Percentiles rank a stretch among this genome's conserved stretches.
These are phyloP conservation scores for Actinernus sp. DNA, from an alignment of 92 coral and sea anemone genomes.

Conservation along the genomic window DNA sequence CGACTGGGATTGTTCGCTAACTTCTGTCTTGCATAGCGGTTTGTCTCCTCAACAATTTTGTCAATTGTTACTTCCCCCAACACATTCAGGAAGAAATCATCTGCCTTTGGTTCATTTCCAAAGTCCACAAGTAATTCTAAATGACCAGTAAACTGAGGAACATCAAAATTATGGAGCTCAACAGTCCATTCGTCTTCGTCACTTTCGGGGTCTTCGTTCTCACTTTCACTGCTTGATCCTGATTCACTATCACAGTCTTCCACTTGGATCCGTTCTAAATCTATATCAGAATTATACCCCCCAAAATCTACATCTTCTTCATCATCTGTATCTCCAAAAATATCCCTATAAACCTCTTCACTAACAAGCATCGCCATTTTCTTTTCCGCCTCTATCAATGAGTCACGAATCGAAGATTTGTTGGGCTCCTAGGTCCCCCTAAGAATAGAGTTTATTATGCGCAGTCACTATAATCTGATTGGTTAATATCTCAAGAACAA, in stretches of 20 bases:
- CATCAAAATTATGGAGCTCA: slow-evolving; percentile 4
- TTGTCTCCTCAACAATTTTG: slow-evolving; percentile 8
- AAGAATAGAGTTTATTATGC: too few species aligned
- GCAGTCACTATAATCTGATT: too few species aligned
- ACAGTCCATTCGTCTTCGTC: slow-evolving; percentile 8
- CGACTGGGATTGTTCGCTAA: not conserved
- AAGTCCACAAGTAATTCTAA: too few species aligned
- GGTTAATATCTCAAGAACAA: too few species aligned
- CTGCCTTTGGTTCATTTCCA: too few species aligned
- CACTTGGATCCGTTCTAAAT: slow-evolving; percentile 1
- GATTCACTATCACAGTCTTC: too few species aligned
- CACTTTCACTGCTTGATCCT: not conserved
- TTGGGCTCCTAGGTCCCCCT: too few species aligned
- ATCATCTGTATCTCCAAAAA: slow-evolving; percentile 5
- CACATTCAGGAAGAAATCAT: not conserved
- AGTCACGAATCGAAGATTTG: too few species aligned
- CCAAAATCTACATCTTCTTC: not conserved
- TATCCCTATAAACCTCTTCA: not conserved
- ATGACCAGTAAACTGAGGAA: slow-evolving; percentile 1
- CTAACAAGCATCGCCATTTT: too few species aligned
- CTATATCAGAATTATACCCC: slow-evolving; percentile 1
- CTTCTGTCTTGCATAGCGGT: slow-evolving; percentile 16
- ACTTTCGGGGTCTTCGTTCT: slow-evolving; percentile 6
- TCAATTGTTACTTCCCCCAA: slow-evolving; percentile 1
- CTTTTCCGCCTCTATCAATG: too few species aligned